Base-by-base conservation (phyloP, 2,888 invertebrate species). In the Stramonita haemastoma region DNA sequence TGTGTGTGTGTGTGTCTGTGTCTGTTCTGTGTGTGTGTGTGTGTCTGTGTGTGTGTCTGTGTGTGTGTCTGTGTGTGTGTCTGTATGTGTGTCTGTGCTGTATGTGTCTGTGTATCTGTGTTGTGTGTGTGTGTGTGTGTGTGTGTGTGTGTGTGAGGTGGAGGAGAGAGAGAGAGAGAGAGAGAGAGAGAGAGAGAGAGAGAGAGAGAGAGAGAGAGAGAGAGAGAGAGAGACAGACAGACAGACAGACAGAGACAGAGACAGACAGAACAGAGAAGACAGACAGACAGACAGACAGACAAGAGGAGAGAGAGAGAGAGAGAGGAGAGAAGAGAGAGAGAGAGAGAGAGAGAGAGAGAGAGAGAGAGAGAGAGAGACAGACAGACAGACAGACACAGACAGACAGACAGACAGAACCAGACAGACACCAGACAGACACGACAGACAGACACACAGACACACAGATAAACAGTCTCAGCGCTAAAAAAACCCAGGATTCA, bases 201-300 rank as follows among this genome's bases (percentile, higher is more conserved):
- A 36, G 85, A 85, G 19, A 46, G 36, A 85, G 34, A 34, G 56
- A 36, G 36, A 86, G 57, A 86, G 60, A 57, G 60, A 86, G n/a
- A 57, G 60, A 46, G 46, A 46, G 46, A 46, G 46, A 46, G 46
- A 46, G 46, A 46, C 2, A 46, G 46, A 46, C 4, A 46, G 46
- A 87, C 22, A 70, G 32, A 87, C 19, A 87, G 32, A 87, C 2
- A 87, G 32, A 70, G 22, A 87, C 2, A 87, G 32, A 70, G 32
- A 66, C 34, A 70, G n/a, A 87, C 32, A 87, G 87, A 66, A n/a
- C 34, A 77, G 57, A 89, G 73, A 86, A 89, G 86, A 86, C 34
- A 86, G 86, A 86, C 85, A 86, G 77, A 86, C 57, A 89, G 32
- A 86, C 46, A 66, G 17, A 46, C 36, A 86, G n/a, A 89, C 56